Evolutionary conservation across 30 jellyfish, hydroid and myxozoan genomes (phyloP), one percentile per base, ranked within the genome.

Genomic region (Hydra vulgaris): DNA sequence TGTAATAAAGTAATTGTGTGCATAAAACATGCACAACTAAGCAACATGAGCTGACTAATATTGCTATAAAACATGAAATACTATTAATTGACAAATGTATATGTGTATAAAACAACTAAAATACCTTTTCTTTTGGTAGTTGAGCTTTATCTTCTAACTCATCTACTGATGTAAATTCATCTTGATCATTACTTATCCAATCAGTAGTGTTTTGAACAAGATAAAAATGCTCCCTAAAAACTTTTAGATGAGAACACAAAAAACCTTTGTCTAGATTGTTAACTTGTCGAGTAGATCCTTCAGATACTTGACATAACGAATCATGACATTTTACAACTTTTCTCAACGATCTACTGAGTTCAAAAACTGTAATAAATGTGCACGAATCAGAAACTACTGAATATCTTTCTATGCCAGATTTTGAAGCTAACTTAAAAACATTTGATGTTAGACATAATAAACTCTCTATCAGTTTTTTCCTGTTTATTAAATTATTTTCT

Each of bases 371-470:
- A 69, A 69, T 23, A 69, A 69, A 20, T 69, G 76, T 20, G 25
- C 26, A 69, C 26, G 76, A 69, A 20, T 69, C 76, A 20, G 76
- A 69, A 69, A 69, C 76, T 20, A 69, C 76, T 69, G 76, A 69
- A 69, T 20, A 69, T 23, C 27, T 69, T 15, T 69, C 76, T 23
- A 69, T 23, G 27, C 76, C 25, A 69, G 76, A 20, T 23, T 69
- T 69, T 21, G 76, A 69, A 69, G 76, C 26, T 23, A 69, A 69
- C 8, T 21, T 69, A 69, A 69, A 20, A 23, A 69, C 76, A 69
- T 69, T 69, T 20, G 76, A 21, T 69, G 76, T 20, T 1, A 20
- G 76, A 20, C 26, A 69, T 69, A n/a, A n/a, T 56, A 69, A 40
- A 40, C 61, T 40, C 12, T 40, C 61, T 40, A 40, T 40, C 61